These are phyloP conservation scores for Pseudopleuronectes americanus DNA, from an alignment of 2,797 vertebrate genomes.

Conservation along the genomic window DNA sequence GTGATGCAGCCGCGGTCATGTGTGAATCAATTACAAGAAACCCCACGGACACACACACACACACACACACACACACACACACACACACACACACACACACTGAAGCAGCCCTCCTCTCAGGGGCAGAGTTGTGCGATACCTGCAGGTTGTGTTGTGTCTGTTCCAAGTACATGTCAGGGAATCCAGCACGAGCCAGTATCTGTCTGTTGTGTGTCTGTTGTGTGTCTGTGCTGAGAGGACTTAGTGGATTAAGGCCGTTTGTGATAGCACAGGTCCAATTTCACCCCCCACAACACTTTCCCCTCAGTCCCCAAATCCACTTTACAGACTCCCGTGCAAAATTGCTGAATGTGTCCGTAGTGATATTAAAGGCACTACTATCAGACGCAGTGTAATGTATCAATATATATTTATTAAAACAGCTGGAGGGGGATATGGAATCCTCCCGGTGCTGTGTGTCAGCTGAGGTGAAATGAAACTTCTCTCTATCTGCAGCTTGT, in stretches of 20 bases:
- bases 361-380: conserved; percentile 16
- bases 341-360: conserved; percentile 18
- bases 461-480: conserved; percentile 27
- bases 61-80: accelerated
- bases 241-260: conserved; percentile 45
- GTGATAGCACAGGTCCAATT: conserved; percentile 45
- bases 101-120: not conserved
- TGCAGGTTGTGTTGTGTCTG: conserved; percentile 13
- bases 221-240: conserved; percentile 32
- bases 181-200: conserved; percentile 35
- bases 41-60: accelerated
- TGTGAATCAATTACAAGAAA: conserved; percentile 15
- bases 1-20: not conserved
- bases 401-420: conserved; percentile 28
- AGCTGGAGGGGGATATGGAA: conserved; percentile 29
- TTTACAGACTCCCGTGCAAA: conserved; percentile 26
- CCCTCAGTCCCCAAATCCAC: conserved; percentile 20
- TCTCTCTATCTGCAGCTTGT: not conserved
- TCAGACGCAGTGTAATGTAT: conserved; percentile 23
- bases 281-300: conserved; percentile 42
- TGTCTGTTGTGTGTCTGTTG: not conserved
- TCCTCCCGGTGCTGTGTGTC: conserved; percentile 9
- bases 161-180: conserved; percentile 27
- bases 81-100: not conserved
- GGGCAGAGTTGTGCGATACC: not conserved